These are phyloP conservation scores for Unio pictorum DNA, from an alignment of 2,888 invertebrate species.

Conservation along the genomic window DNA sequence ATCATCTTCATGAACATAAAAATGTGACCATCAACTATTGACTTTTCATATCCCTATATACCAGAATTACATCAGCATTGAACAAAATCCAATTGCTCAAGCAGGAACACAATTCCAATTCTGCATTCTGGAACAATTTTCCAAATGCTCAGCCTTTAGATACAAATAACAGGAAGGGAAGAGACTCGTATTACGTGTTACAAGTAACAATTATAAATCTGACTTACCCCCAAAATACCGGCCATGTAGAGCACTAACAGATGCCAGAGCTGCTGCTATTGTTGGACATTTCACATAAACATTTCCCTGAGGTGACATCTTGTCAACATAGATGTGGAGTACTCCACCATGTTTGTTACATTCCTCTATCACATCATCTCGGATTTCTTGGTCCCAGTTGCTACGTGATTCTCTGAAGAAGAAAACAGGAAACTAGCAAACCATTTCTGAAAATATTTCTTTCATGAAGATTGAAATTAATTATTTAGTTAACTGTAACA, in stretches of 20 bases:
- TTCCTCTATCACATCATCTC: conserved; percentile 98
- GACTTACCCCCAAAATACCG: conserved; percentile 91
- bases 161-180: too few relatives aligned
- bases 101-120: too few relatives aligned
- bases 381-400: conserved; percentile 92
- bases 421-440: not conserved
- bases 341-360: conserved; percentile 98
- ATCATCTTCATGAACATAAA: too few relatives aligned
- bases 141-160: too few relatives aligned
- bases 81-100: too few relatives aligned
- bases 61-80: too few relatives aligned
- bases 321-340: conserved; percentile 94
- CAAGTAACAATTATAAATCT: not conserved
- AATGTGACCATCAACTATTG: too few relatives aligned
- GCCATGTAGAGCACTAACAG: conserved; percentile 96
- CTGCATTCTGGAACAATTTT: too few relatives aligned
- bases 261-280: conserved; percentile 94
- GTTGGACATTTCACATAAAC: conserved; percentile 99
- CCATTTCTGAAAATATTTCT: not conserved
- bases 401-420: conserved; percentile 80
- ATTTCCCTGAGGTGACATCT: conserved; percentile 93
- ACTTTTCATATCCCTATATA: too few relatives aligned
- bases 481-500: not conserved
- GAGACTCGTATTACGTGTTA: too few relatives aligned
- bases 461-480: not conserved